Base-by-base conservation (phyloP, 2,797 vertebrate species). In the Eupleurogrammus muticus region DNA sequence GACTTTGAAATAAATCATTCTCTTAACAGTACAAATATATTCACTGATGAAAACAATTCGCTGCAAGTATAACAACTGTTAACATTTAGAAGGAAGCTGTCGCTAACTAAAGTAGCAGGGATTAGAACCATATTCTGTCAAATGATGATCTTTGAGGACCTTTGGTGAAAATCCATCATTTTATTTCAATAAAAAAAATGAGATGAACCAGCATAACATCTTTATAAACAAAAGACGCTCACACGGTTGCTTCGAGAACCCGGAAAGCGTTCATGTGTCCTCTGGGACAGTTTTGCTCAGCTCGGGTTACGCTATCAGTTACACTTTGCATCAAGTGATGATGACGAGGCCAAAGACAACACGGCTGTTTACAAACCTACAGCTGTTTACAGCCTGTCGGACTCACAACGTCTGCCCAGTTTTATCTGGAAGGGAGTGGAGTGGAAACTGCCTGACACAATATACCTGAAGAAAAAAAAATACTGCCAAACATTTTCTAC, bases 281-380 rank as follows among this genome's bases (percentile, higher is more conserved):
- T 24, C 34, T n/a, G 1, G 1, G 47, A 55, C 47, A 58, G 59
- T 73, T 70, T 67, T 61, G 48, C 46, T 50, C 40, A 77, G 70
- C 74, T 89, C 24, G 0, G 14, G 59, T 90, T 86, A 79, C 84
- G 24, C 69, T 64, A 83, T 89, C 85, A 74, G 77, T 86, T 88
- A 79, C 83, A 73, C 64, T 42, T 68, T 17, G 67, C 58, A 68
- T 63, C 62, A 44, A 68, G 55, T 36, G 60, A 71, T 69, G 49
- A 56, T 61, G 77, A 82, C 70, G 70, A 11, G 62, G 59, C 86
- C 66, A 50, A 67, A 77, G 77, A 70, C 61, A 79, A 79, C 65
- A 54, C 36, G 44, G 68, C 52, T 66, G 75, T 73, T 88, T 48
- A 70, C 66, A 63, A 34, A 57, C 42, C 40, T 19, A 62, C 51